Evolutionary conservation across 1,140 invertebrate species (phyloP).

Genomic region (Listronotus bonariensis): DNA sequence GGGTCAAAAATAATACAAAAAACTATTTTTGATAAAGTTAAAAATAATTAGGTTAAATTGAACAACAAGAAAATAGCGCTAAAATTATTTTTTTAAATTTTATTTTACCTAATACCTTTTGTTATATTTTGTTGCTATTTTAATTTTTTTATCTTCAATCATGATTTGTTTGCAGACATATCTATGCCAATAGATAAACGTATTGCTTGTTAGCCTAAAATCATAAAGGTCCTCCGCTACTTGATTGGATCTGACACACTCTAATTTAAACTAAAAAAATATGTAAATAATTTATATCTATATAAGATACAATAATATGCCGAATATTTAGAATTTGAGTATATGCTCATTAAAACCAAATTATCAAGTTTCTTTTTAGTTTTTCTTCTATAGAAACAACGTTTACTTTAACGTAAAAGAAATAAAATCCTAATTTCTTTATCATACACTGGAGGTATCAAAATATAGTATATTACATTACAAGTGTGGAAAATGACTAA

Average conservation of each 20-base stretch:
- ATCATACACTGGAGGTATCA: too few species aligned
- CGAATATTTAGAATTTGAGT: background rate
- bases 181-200: constrained; percentile 60
- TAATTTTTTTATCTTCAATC: constrained; percentile 57
- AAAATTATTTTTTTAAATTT: background rate
- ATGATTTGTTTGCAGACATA: constrained; percentile 56
- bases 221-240: constrained; percentile 67
- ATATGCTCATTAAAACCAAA: too few species aligned
- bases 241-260: constrained; percentile 49
- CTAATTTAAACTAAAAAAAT: constrained; percentile 39
- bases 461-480: too few species aligned
- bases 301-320: constrained; percentile 1
- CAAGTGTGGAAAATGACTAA: too few species aligned
- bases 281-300: constrained; percentile 5
- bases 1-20: too few species aligned
- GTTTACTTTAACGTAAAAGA: too few species aligned
- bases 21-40: too few species aligned
- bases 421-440: too few species aligned
- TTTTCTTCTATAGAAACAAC: too few species aligned
- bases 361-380: too few species aligned
- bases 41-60: too few species aligned
- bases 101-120: constrained; percentile 43
- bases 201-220: constrained; percentile 58
- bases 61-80: too few species aligned
- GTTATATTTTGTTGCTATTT: constrained; percentile 61